Base-by-base conservation (phyloP, 2,113 vertebrate genomes). In the Triplophysa siluroides region DNA sequence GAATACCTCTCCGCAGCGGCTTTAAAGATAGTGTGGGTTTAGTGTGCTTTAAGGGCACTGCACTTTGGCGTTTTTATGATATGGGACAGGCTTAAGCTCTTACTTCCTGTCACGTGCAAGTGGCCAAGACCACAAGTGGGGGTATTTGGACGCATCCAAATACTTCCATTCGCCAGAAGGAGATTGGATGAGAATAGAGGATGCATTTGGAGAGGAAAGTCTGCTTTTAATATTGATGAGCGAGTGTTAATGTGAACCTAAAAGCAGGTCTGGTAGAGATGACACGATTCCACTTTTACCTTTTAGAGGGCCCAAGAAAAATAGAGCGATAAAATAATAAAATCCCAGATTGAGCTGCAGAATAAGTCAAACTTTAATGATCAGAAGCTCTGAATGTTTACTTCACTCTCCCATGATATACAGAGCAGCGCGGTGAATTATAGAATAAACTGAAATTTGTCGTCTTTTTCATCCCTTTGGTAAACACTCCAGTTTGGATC, bases 171-270 rank as follows among this genome's bases (percentile, higher is more conserved):
- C 33, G 33, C 8, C 61, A 52, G 50, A 82, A 45, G 84, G 81
- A 76, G 50, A 78, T 78, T 82, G 81, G 77, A 78, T 81, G 65
- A 72, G 69, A 50, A 85, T 81, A 79, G 79, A 62, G 43, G 69
- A 73, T 77, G 21, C 47, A 77, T 85, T 85, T 81, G 83, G 81
- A 85, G 80, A 86, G 70, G 86, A 73, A 43, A 78, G 68, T 85
- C 52, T 69, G 26, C 72, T 66, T 79, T 89, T 86, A 88, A 88
- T 83, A 41, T 81, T 85, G 83, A 87, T 84, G 87, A 87, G 83
- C 78, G 81, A 65, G 62, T 83, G 43, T 87, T 87, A 83, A 86
- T 82, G 78, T 78, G 72, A 66, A 61, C 26, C 66, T 85, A 88
- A 80, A 77, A 78, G 79, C 63, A 73, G 47, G 21, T 45, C 73